Conservation (phyloP, 2,113 vertebrate genomes). For the Callithrix jacchus region DNA sequence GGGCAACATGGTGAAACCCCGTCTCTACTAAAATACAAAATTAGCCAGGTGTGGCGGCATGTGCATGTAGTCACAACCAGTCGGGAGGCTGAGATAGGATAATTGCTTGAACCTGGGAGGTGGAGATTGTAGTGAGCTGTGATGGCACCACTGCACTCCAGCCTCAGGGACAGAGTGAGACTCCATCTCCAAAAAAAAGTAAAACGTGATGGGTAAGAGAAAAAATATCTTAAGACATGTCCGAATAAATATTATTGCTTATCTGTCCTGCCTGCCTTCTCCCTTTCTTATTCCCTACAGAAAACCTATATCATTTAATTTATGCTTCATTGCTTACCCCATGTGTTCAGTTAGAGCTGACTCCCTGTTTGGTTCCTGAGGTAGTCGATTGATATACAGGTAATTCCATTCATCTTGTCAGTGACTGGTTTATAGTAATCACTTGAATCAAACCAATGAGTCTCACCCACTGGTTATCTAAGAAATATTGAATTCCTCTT, state of each 20-base stretch:
- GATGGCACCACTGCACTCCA: no score
- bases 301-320: not conserved
- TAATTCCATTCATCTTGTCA: not conserved
- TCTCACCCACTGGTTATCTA: not conserved
- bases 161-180: no score
- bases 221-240: not conserved
- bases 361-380: accelerated
- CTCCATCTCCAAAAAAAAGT: no score
- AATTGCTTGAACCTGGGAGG: no score
- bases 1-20: no score
- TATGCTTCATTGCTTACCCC: not conserved
- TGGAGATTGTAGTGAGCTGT: no score
- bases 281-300: not conserved
- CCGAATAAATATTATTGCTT: not conserved
- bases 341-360: not conserved
- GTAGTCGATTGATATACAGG: not conserved
- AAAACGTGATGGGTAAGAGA: not conserved
- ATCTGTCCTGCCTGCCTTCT: not conserved
- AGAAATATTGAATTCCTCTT: not conserved
- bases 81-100: no score
- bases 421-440: not conserved
- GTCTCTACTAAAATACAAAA: no score
- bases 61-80: no score
- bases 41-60: no score
- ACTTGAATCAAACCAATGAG: not conserved